phyloP scores from a whole-genome alignment of 2,113 vertebrate genomes.

The Dromiciops gliroides region DNA sequence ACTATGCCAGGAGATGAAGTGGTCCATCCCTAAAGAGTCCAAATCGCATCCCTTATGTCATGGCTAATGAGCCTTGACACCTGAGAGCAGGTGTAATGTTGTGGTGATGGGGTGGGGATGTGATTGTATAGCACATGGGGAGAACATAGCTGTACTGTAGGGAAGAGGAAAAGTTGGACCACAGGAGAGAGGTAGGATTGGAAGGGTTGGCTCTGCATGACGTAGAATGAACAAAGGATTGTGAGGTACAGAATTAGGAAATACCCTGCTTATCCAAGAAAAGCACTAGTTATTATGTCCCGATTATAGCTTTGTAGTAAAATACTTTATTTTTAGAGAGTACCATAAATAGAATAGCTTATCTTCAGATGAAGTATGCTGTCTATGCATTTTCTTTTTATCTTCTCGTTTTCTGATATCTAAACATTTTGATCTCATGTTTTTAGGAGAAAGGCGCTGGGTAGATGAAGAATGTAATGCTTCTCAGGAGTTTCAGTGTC shows the following conservation, averaged over 20 bases:
- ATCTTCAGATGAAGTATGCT: not conserved
- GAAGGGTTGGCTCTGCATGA: not conserved
- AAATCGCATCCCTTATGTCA: not conserved
- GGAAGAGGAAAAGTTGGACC: not conserved
- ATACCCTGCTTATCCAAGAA: not conserved
- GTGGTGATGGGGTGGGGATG: not conserved
- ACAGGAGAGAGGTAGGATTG: not conserved
- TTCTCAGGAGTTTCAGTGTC: slow-evolving; percentile 85
- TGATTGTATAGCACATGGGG: not conserved
- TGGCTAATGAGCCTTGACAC: not conserved
- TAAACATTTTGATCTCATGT: slow-evolving; percentile 39
- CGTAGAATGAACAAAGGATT: not conserved
- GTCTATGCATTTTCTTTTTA: slow-evolving; percentile 14
- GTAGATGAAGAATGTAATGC: slow-evolving; percentile 77
- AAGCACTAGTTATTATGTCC: not conserved
- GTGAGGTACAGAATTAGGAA: not conserved
- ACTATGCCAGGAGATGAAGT: not conserved
- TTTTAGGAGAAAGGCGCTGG: slow-evolving; percentile 87
- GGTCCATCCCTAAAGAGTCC: not conserved
- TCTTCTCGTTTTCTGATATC: not conserved
- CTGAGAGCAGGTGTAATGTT: not conserved
- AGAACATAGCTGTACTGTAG: not conserved
- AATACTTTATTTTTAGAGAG: not conserved
- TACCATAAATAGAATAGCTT: not conserved
- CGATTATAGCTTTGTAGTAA: not conserved